These are phyloP conservation scores for Lates calcarifer DNA, from an alignment of 2,113 vertebrate genomes.

Conservation along the genomic window DNA sequence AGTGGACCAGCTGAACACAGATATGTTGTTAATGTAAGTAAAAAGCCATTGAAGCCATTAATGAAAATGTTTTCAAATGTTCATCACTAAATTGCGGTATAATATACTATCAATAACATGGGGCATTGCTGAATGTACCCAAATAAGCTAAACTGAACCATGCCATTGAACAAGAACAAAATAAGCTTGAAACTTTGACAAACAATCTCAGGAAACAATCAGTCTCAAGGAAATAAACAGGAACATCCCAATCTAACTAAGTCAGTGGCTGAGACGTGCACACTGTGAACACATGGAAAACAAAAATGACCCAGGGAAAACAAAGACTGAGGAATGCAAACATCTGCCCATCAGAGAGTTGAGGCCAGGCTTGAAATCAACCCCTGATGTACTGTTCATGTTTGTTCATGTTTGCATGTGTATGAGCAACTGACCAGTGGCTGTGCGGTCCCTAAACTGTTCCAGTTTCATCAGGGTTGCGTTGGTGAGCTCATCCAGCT, in stretches of 20 bases:
- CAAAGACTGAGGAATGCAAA: slow-evolving; percentile 22
- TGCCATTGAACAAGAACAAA: neutral
- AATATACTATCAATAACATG: neutral
- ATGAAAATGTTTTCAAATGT: neutral
- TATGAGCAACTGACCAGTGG: slow-evolving; percentile 89
- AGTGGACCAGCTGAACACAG: neutral
- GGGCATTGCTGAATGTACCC: neutral
- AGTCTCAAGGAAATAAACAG: slow-evolving; percentile 48
- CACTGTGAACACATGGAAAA: neutral
- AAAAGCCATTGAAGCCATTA: too few relatives aligned
- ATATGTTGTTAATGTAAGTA: neutral
- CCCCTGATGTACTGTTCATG: neutral
- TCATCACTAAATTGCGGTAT: neutral
- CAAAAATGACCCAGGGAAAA: neutral
- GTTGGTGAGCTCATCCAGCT: slow-evolving; percentile 93
- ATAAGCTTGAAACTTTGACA: neutral
- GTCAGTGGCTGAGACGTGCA: neutral
- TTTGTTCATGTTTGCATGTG: neutral
- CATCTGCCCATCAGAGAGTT: slow-evolving; percentile 13
- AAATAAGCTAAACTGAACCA: neutral
- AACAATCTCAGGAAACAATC: slow-evolving; percentile 37
- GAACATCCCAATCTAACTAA: slow-evolving; percentile 2
- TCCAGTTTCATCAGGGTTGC: slow-evolving; percentile 97
- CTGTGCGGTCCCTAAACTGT: slow-evolving; percentile 96
- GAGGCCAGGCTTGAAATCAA: neutral